Percentiles rank a stretch among this genome's conserved stretches.
phyloP scores from a whole-genome alignment of 35 echinoderm and acorn worm genomes.

The Chiridota heheva region DNA sequence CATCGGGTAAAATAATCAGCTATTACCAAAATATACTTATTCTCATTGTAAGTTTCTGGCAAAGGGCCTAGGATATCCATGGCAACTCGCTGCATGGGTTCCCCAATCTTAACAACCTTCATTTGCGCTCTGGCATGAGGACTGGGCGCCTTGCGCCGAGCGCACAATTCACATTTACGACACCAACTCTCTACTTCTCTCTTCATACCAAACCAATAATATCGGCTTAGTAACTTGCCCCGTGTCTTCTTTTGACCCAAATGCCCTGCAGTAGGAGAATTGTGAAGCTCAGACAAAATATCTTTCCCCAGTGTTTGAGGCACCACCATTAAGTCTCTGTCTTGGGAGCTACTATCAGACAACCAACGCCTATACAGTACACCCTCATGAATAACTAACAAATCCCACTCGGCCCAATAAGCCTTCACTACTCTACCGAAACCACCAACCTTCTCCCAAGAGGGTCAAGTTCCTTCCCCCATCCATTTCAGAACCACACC shows the following conservation, averaged over 20 bases:
- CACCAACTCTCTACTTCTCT: slow-evolving; percentile 10
- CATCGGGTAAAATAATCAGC: slow-evolving; percentile 39
- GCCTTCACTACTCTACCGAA: too few relatives aligned
- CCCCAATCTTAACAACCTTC: slow-evolving; percentile 18
- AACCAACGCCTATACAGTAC: neutral
- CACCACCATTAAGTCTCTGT: neutral
- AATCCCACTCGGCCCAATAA: too few relatives aligned
- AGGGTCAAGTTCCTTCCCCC: neutral
- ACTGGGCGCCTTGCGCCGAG: slow-evolving; percentile 22
- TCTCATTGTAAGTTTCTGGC: slow-evolving; percentile 23
- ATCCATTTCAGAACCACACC: neutral
- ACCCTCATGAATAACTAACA: too few relatives aligned
- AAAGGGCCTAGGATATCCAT: slow-evolving; percentile 47
- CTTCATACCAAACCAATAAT: slow-evolving; percentile 28
- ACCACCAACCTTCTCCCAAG: too few relatives aligned
- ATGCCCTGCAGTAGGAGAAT: slow-evolving; percentile 14
- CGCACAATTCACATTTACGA: slow-evolving; percentile 39
- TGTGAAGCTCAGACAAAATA: slow-evolving; percentile 5
- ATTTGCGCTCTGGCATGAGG: slow-evolving; percentile 2
- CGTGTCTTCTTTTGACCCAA: slow-evolving; percentile 31
- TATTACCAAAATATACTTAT: slow-evolving; percentile 18
- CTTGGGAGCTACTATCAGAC: slow-evolving; percentile 5
- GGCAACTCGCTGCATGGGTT: slow-evolving; percentile 29
- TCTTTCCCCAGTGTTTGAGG: neutral
- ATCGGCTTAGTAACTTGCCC: neutral